Conservation (phyloP, 1,140 invertebrate species). For the Cherax destructor region DNA sequence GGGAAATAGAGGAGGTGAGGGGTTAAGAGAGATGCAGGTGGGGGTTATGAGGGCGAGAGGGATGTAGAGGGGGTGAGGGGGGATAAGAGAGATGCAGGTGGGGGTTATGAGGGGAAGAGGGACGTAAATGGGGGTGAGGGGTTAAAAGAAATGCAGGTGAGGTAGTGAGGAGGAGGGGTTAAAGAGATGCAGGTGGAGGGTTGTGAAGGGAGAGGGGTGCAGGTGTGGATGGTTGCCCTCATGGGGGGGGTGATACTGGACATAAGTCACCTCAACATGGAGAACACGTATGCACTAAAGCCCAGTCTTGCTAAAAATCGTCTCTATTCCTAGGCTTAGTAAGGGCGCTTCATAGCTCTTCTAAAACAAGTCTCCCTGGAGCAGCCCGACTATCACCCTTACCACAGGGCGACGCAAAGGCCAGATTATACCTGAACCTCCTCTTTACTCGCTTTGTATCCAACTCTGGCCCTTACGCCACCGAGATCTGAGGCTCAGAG, state of each 20-base stretch:
- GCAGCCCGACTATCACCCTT: background rate
- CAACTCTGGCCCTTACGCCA: constrained; percentile 15
- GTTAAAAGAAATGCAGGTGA: background rate
- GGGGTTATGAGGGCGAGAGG: background rate
- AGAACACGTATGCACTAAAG: background rate
- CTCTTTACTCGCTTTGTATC: background rate
- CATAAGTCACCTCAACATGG: background rate
- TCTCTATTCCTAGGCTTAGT: background rate
- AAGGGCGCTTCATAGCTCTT: background rate
- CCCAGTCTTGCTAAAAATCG: background rate
- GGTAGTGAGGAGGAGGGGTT: background rate
- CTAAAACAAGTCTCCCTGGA: background rate
- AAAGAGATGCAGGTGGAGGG: no score
- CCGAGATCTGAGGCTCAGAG: constrained; percentile 2
- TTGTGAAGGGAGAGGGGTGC: background rate
- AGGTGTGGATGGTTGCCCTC: background rate
- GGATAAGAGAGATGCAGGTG: background rate
- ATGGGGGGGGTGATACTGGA: background rate
- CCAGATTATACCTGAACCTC: background rate
- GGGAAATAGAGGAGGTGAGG: background rate
- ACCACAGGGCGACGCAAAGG: background rate
- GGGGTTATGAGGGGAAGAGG: background rate
- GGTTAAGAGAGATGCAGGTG: background rate
- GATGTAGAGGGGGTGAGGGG: background rate
- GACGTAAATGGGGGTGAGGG: background rate